phyloP scores from a whole-genome alignment of 2,113 vertebrate genomes.

The Anguilla japonica region DNA sequence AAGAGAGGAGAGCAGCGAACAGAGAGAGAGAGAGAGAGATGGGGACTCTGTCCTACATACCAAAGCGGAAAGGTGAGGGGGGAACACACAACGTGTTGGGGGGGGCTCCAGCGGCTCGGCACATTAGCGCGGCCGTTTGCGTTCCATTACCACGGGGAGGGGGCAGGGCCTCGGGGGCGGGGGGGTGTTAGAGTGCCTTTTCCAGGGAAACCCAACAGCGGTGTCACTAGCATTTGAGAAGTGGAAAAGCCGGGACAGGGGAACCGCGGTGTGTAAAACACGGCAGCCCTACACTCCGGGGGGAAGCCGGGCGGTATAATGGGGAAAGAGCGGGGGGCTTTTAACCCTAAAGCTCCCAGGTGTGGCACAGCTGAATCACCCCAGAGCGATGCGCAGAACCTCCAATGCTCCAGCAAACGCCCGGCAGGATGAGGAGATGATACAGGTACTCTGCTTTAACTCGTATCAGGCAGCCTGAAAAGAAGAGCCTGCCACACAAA shows the following conservation, averaged over 20 bases:
- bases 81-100: not conserved
- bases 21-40: not conserved
- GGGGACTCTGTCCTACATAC: not conserved
- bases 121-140: constrained; percentile 25
- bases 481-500: not conserved
- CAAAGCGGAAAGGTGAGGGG: not conserved
- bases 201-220: not conserved
- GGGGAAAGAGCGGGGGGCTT: not conserved
- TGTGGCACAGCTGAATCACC: not conserved
- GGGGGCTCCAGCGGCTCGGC: not conserved
- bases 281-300: not conserved
- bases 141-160: constrained; percentile 42
- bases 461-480: not conserved
- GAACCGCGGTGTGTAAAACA: not conserved
- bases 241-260: not conserved
- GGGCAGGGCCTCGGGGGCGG: constrained; percentile 33
- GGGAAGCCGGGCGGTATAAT: not conserved
- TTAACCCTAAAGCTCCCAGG: not conserved
- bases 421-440: not conserved
- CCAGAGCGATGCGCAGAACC: not conserved
- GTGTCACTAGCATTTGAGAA: not conserved
- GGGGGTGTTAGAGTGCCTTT: not conserved
- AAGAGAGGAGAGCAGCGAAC: too few species aligned
- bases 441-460: not conserved
- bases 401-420: not conserved